A percentile compares a stretch with the other conserved stretches of the same genome.
phyloP scores from a whole-genome alignment of 1,140 invertebrate genomes.

The Macrocentrus cingulum region DNA sequence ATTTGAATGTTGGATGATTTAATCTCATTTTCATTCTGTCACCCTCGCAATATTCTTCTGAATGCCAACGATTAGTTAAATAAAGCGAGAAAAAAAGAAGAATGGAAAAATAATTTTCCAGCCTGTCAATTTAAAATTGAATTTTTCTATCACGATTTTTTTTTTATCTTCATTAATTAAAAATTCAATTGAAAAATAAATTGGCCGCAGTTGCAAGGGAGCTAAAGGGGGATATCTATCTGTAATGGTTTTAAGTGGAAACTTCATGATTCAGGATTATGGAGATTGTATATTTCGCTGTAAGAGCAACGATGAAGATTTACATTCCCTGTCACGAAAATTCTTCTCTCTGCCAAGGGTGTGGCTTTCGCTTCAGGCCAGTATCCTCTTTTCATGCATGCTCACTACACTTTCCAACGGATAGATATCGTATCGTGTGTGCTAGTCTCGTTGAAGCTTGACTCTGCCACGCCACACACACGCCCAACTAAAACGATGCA shows the following conservation, averaged over 20 bases:
- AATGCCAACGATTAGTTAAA: background rate
- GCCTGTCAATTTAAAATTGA: too few relatives aligned
- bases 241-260: background rate
- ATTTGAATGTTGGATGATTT: background rate
- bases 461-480: background rate
- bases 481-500: background rate
- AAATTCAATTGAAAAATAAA: background rate
- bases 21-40: slow-evolving; percentile 3
- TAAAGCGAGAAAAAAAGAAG: background rate
- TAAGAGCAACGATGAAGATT: background rate
- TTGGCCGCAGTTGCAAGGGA: too few relatives aligned
- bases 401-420: background rate
- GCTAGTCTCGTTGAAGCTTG: background rate
- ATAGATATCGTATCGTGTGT: background rate
- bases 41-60: background rate
- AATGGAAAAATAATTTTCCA: background rate
- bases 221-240: background rate
- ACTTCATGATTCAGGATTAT: background rate
- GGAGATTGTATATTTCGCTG: background rate
- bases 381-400: too few relatives aligned
- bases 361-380: background rate
- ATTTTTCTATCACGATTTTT: too few relatives aligned
- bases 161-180: too few relatives aligned
- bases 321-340: background rate
- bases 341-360: background rate